Percentiles rank a stretch among this genome's conserved stretches.
phyloP scores from a whole-genome alignment of 2,797 vertebrate genomes.

The Danio kyathit region DNA sequence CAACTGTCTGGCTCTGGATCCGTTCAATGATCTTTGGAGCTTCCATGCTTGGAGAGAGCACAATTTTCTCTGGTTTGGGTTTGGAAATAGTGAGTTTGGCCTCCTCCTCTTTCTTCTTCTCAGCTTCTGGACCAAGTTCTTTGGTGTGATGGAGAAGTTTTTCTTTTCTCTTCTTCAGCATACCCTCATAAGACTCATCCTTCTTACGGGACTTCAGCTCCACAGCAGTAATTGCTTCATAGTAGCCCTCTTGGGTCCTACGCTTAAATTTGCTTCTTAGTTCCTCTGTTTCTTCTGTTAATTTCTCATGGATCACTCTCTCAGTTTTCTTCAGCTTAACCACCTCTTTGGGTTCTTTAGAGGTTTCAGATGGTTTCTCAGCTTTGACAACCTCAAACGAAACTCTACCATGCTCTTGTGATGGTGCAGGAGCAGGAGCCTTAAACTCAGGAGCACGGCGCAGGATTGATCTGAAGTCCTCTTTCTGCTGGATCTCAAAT shows the following conservation, averaged over 20 bases:
- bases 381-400: constrained; percentile 92
- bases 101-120: constrained; percentile 88
- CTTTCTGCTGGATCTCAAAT: constrained; percentile 93
- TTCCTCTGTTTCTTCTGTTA: constrained; percentile 94
- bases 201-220: constrained; percentile 93
- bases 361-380: constrained; percentile 81
- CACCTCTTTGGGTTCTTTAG: constrained; percentile 85
- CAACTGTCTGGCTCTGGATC: constrained; percentile 93
- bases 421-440: constrained; percentile 69
- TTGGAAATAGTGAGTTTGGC: constrained; percentile 90
- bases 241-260: constrained; percentile 96
- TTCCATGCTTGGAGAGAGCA: constrained; percentile 97
- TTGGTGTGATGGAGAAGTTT: constrained; percentile 95
- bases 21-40: constrained; percentile 96
- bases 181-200: constrained; percentile 96
- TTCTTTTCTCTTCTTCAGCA: constrained; percentile 95
- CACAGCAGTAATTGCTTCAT: constrained; percentile 96
- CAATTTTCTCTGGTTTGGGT: constrained; percentile 90
- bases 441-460: constrained; percentile 91
- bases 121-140: constrained; percentile 88
- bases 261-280: constrained; percentile 97
- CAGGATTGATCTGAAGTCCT: constrained; percentile 94
- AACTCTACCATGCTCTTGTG: constrained; percentile 83
- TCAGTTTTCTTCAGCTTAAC: constrained; percentile 93
- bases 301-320: constrained; percentile 91